A percentile compares a stretch with the other conserved stretches of the same genome.
phyloP scores from a whole-genome alignment of 2,888 invertebrate genomes.

The Polydrusus pterygomalis region DNA sequence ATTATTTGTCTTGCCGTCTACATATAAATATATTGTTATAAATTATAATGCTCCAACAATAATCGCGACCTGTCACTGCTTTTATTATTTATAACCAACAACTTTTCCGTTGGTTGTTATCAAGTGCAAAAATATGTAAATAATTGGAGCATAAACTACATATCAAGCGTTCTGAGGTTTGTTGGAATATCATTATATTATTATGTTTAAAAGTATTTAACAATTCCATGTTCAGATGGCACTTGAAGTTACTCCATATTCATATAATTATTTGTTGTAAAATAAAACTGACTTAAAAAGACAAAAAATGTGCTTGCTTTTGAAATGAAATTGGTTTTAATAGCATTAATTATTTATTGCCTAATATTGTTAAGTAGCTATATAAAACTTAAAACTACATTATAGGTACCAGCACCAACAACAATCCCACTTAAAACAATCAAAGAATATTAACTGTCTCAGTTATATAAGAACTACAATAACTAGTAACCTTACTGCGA shows the following conservation, averaged over 20 bases:
- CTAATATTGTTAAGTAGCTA: no score
- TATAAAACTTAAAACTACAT: no score
- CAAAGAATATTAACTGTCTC: no score
- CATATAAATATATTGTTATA: conserved; percentile 13
- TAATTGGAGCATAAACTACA: conserved; percentile 11
- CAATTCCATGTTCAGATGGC: background rate
- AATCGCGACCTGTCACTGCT: conserved; percentile 3
- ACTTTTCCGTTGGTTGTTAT: conserved; percentile 19
- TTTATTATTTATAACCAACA: conserved; percentile 21
- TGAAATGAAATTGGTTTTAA: no score
- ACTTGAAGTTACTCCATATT: background rate
- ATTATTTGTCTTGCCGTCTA: conserved; percentile 17
- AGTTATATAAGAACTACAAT: no score
- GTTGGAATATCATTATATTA: background rate
- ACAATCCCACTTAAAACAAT: no score
- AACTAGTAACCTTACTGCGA: no score
- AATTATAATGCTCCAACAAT: conserved; percentile 18
- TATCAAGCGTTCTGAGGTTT: background rate
- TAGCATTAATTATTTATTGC: no score
- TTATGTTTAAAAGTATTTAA: background rate
- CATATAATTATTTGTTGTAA: no score
- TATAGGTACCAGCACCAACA: no score
- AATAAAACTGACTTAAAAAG: no score
- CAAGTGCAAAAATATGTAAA: conserved; percentile 13
- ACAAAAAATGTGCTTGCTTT: no score